Percentiles rank a stretch among this genome's conserved stretches.
Evolutionary conservation across 1,140 invertebrate species (phyloP).

Genomic region (Calephelis virginiensis): DNA sequence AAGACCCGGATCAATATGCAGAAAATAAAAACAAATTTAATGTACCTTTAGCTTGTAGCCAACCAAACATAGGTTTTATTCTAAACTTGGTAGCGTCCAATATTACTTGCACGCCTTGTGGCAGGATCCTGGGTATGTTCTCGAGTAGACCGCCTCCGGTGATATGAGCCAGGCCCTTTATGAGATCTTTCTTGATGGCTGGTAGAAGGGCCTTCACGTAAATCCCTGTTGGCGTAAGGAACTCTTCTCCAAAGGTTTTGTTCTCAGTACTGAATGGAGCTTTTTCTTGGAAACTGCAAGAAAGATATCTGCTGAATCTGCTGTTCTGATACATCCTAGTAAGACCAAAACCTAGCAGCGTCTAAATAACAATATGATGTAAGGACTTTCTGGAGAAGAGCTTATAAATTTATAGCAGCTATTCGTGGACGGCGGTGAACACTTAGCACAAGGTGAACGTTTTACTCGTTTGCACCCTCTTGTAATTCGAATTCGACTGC

Average conservation of each 20-base stretch:
- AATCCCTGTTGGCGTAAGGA: slow-evolving; percentile 93
- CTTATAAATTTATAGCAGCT: no score
- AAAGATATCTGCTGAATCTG: background rate
- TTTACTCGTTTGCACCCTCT: no score
- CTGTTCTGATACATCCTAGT: no score
- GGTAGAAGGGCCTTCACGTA: slow-evolving; percentile 91
- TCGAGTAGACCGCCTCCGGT: slow-evolving; percentile 95
- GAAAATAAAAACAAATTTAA: background rate
- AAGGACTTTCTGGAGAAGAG: no score
- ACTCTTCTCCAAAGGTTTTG: slow-evolving; percentile 85
- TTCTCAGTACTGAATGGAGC: slow-evolving; percentile 85
- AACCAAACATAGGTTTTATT: slow-evolving; percentile 84
- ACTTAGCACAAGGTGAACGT: no score
- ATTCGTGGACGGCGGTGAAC: no score
- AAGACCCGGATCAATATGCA: no score
- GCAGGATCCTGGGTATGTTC: slow-evolving; percentile 92
- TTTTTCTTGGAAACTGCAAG: slow-evolving; percentile 80
- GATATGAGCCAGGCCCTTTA: slow-evolving; percentile 96
- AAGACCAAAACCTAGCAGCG: no score
- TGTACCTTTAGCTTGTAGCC: slow-evolving; percentile 82
- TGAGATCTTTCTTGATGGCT: slow-evolving; percentile 84
- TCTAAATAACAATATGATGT: no score
- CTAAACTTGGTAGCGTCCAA: slow-evolving; percentile 87
- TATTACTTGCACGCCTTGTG: slow-evolving; percentile 80
- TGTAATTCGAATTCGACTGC: no score